These are phyloP conservation scores for Neodiprion lecontei DNA, from an alignment of 1,140 invertebrate species.

Conservation along the genomic window DNA sequence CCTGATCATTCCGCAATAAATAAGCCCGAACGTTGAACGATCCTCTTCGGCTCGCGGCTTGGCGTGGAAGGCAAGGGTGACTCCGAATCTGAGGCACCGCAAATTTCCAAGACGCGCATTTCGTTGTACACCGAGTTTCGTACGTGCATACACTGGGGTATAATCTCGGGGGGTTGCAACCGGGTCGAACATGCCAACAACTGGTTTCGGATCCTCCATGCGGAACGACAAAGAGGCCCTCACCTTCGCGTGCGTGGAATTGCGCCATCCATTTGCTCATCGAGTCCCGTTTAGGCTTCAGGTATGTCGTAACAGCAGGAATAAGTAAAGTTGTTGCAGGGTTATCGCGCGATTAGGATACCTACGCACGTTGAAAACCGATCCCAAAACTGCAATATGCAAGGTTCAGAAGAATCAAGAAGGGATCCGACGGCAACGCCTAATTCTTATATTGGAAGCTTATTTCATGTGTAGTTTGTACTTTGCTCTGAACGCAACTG, in stretches of 20 bases:
- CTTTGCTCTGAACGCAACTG: too few species aligned
- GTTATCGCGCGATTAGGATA: too few species aligned
- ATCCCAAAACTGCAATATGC: too few species aligned
- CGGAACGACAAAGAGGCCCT: not conserved
- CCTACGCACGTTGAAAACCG: too few species aligned
- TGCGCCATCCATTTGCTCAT: not conserved
- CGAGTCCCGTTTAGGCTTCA: not conserved
- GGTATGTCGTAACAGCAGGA: too few species aligned
- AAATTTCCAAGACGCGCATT: conserved; percentile 41
- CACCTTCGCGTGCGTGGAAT: not conserved
- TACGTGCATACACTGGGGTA: not conserved
- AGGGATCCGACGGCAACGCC: not conserved
- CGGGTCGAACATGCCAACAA: not conserved
- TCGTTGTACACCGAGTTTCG: not conserved
- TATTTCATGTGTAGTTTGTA: too few species aligned
- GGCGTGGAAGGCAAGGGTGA: conserved; percentile 6
- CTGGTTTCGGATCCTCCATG: not conserved
- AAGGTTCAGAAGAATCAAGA: too few species aligned
- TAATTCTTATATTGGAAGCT: too few species aligned
- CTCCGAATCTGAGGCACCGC: not conserved
- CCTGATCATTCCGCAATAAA: conserved; percentile 56
- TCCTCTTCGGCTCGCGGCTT: not conserved
- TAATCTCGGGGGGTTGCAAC: not conserved
- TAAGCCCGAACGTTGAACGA: conserved; percentile 36
- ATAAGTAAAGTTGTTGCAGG: too few species aligned